phyloP scores from a whole-genome alignment of 2,113 vertebrate genomes.

The Erinaceus europaeus region DNA sequence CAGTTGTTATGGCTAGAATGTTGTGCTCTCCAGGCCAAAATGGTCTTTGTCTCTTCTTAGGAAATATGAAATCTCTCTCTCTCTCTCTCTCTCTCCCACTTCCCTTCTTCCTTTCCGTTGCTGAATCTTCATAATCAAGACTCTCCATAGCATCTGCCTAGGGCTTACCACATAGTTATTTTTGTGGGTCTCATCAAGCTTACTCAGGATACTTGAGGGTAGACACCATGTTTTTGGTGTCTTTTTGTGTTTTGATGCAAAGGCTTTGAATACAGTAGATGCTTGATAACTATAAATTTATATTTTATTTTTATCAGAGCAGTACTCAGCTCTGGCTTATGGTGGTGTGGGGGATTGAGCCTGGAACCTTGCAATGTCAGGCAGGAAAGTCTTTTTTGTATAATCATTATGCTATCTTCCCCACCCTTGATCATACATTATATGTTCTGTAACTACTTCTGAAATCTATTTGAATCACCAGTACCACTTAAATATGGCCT shows the following conservation, averaged over 20 bases:
- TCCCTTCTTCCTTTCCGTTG: neutral
- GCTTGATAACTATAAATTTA: neutral
- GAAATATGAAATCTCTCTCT: neutral
- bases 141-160: neutral
- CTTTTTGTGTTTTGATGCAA: neutral
- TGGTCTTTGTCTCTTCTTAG: neutral
- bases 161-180: neutral
- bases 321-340: too few relatives aligned
- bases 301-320: neutral
- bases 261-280: neutral
- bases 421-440: neutral
- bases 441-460: neutral
- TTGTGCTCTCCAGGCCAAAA: neutral
- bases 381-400: too few relatives aligned
- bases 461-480: conserved; percentile 14
- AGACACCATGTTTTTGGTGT: neutral
- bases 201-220: neutral
- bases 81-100: neutral
- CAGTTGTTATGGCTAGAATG: neutral
- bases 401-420: too few relatives aligned
- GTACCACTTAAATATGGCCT: conserved; percentile 17
- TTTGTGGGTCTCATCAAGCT: neutral
- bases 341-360: too few relatives aligned
- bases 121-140: too few relatives aligned
- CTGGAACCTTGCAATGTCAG: too few relatives aligned